phyloP scores from a whole-genome alignment of 1,140 invertebrate species.

The Lordiphosa stackelbergi region DNA sequence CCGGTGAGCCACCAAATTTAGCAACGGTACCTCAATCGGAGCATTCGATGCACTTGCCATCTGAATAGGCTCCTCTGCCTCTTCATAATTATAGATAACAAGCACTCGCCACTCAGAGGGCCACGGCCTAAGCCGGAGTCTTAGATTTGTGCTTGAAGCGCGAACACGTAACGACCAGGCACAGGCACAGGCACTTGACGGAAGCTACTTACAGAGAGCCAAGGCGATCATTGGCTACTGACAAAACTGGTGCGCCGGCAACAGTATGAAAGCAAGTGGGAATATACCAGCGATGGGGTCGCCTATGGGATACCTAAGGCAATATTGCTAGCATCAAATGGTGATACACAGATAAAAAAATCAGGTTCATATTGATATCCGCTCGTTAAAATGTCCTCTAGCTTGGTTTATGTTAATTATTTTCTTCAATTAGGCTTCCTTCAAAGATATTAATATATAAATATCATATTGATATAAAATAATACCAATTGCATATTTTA shows the following conservation, averaged over 20 bases:
- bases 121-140: constrained; percentile 3
- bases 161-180: constrained; percentile 25
- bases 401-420: too few relatives aligned
- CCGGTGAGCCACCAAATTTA: constrained; percentile 4
- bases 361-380: too few relatives aligned
- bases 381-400: too few relatives aligned
- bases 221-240: constrained; percentile 12
- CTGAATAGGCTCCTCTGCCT: constrained; percentile 5
- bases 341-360: too few relatives aligned
- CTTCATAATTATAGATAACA: constrained; percentile 38
- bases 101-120: constrained; percentile 1
- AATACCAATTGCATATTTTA: too few relatives aligned
- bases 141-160: constrained; percentile 13
- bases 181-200: constrained; percentile 9
- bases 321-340: too few relatives aligned
- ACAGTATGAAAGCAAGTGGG: neutral
- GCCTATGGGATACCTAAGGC: constrained; percentile 5
- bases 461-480: too few relatives aligned
- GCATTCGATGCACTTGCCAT: constrained; percentile 7
- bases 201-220: constrained; percentile 7
- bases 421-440: too few relatives aligned
- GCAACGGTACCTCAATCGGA: constrained; percentile 4
- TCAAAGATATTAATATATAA: too few relatives aligned
- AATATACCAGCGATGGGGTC: neutral
- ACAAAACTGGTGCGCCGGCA: constrained; percentile 13